Conservation (phyloP, 1,140 invertebrate species). For the Caenorhabditis tropicalis region DNA sequence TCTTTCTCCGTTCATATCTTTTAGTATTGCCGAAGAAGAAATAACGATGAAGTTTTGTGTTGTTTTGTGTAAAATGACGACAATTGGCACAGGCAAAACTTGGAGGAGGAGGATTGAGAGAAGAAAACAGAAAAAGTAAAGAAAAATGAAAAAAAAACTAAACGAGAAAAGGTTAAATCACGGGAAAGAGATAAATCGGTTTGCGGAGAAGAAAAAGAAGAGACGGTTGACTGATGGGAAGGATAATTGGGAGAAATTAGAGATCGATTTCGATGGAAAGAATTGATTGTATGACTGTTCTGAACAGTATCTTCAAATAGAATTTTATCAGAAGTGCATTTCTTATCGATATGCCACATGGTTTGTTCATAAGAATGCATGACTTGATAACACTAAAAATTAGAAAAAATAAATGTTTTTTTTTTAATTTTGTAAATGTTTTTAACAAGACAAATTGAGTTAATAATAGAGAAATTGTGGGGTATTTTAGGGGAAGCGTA, state of each 20-base stretch:
- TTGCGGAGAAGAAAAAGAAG: neutral
- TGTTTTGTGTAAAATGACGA: conserved; percentile 42
- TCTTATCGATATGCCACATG: no score
- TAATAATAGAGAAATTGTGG: no score
- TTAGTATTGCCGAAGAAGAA: neutral
- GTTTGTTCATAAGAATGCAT: no score
- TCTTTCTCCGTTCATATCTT: conserved; percentile 37
- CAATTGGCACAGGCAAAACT: neutral
- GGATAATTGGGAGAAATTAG: conserved; percentile 21
- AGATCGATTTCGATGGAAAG: neutral
- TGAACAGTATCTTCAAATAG: no score
- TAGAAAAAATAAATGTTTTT: no score
- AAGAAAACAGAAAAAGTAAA: neutral
- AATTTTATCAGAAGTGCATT: no score
- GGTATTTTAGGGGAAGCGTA: no score
- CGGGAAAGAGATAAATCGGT: neutral
- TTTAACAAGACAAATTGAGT: no score
- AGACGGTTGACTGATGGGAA: neutral
- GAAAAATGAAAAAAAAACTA: neutral
- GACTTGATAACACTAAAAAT: no score
- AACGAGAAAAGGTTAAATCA: conserved; percentile 1
- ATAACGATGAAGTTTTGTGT: conserved; percentile 1
- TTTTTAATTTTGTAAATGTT: no score
- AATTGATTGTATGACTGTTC: no score
- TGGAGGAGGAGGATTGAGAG: neutral